Base-by-base conservation (phyloP, 2,797 vertebrate species). In the Halcyon chelicuti region DNA sequence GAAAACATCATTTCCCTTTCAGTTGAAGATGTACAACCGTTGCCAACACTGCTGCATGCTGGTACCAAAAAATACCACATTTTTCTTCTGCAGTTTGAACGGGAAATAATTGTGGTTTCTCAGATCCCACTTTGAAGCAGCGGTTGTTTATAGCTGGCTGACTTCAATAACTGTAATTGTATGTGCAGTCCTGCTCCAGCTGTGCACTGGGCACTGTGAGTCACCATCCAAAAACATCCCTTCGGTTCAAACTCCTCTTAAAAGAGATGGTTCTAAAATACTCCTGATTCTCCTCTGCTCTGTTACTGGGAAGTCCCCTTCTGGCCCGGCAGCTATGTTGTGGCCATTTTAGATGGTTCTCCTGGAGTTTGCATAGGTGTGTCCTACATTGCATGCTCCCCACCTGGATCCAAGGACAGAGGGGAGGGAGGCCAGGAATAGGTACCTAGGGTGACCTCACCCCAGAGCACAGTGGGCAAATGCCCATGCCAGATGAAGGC, bases 91-190 rank as follows among this genome's bases (percentile, higher is more conserved):
- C 94, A 83, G 84, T 92, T 96, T 93, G 84, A 93, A 94, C 1
- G 14, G 88, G 81, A 93, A 96, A 91, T 96, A 89, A 80, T 80
- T 97, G 88, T 93, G 93, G 96, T 91, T 96, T 92, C 78, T 92
- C 47, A 83, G 86, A 91, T 76, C 81, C 71, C 77, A 15, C 91
- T 94, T 94, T 90, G 96, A 94, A 96, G 87, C 22, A 2, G 77
- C 0, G 0, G 54, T 74, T 73, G 92, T 86, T 83, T 87, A 58
- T 40, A 83, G 72, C 85, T 93, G 88, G 35, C 79, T 94, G 93
- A 44, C 66, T 91, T 76, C 65, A 92, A 67, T 86, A 87, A 47
- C 81, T 77, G 90, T 96, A 92, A 94, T 77, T 83, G 63, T 74
- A 58, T 8, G 15, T 71, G 52, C 68, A 92, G 67, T 46, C 44